Evolutionary conservation across 2,113 vertebrate species (phyloP).

Genomic region (Sylvilagus bachmani): DNA sequence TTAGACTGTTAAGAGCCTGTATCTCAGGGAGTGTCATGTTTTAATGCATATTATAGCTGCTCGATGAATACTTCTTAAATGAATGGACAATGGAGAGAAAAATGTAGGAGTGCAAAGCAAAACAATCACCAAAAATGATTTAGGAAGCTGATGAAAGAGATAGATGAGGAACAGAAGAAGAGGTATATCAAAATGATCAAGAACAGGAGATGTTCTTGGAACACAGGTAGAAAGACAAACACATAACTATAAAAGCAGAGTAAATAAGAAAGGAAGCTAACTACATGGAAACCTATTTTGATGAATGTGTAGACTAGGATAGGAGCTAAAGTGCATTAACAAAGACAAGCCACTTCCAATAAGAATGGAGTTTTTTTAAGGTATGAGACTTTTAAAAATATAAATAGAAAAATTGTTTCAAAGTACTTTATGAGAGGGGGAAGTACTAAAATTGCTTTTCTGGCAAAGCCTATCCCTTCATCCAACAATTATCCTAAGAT

Average conservation of each 20-base stretch:
- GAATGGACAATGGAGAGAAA: slow-evolving; percentile 77
- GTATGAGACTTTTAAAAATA: slow-evolving; percentile 57
- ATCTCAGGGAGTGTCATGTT: slow-evolving; percentile 75
- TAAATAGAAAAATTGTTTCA: slow-evolving; percentile 78
- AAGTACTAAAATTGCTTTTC: slow-evolving; percentile 79
- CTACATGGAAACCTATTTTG: neutral
- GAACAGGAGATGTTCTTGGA: slow-evolving; percentile 21
- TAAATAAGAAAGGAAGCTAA: slow-evolving; percentile 31
- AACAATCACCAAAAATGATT: slow-evolving; percentile 51
- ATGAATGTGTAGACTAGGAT: slow-evolving; percentile 7
- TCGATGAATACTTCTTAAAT: slow-evolving; percentile 82
- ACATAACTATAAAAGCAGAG: neutral
- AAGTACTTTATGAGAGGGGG: slow-evolving; percentile 68
- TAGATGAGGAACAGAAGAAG: slow-evolving; percentile 31
- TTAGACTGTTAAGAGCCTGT: slow-evolving; percentile 80
- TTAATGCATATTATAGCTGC: slow-evolving; percentile 80
- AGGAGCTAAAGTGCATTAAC: slow-evolving; percentile 41
- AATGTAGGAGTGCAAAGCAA: slow-evolving; percentile 64
- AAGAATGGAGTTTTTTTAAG: slow-evolving; percentile 60
- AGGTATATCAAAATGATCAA: slow-evolving; percentile 29
- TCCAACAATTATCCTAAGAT: slow-evolving; percentile 84
- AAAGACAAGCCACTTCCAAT: slow-evolving; percentile 30
- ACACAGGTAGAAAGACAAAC: slow-evolving; percentile 49
- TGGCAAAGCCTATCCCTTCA: slow-evolving; percentile 81
- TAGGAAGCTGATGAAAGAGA: slow-evolving; percentile 56